phyloP scores from a whole-genome alignment of 2,797 vertebrate species.

The Falco columbarius region DNA sequence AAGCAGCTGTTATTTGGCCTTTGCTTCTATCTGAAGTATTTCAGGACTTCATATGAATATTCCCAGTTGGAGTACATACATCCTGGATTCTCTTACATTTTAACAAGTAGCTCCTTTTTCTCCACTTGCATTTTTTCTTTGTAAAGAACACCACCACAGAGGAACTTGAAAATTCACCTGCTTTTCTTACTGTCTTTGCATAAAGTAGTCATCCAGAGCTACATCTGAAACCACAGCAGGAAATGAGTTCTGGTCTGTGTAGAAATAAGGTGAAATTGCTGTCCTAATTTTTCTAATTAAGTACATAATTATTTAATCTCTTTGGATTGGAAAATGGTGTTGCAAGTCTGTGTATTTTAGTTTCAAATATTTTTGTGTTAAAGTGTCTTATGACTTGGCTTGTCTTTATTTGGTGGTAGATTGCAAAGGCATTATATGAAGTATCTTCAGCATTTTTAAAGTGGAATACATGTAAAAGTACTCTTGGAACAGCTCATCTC shows the following conservation, averaged over 20 bases:
- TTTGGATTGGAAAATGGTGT: background rate
- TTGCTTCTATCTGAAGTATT: background rate
- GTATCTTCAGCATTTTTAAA: background rate
- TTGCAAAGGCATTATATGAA: background rate
- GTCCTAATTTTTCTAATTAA: slow-evolving; percentile 46
- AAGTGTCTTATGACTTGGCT: background rate
- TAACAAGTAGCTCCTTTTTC: background rate
- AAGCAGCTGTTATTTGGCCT: background rate
- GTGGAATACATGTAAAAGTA: background rate
- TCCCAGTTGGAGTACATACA: background rate
- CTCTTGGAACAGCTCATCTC: background rate
- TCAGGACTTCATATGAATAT: background rate
- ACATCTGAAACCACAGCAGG: background rate
- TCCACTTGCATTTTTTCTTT: background rate
- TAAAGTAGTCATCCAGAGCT: background rate
- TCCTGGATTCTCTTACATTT: background rate
- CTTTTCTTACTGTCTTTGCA: background rate
- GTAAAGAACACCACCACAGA: background rate
- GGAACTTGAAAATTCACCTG: background rate
- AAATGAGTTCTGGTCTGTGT: background rate
- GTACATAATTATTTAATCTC: background rate
- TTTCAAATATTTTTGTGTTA: slow-evolving; percentile 13
- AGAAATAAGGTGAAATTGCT: background rate
- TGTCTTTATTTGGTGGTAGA: background rate
- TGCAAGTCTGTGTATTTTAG: background rate